Conservation (phyloP, 2,797 vertebrate genomes). For the Urocyon cinereoargenteus region DNA sequence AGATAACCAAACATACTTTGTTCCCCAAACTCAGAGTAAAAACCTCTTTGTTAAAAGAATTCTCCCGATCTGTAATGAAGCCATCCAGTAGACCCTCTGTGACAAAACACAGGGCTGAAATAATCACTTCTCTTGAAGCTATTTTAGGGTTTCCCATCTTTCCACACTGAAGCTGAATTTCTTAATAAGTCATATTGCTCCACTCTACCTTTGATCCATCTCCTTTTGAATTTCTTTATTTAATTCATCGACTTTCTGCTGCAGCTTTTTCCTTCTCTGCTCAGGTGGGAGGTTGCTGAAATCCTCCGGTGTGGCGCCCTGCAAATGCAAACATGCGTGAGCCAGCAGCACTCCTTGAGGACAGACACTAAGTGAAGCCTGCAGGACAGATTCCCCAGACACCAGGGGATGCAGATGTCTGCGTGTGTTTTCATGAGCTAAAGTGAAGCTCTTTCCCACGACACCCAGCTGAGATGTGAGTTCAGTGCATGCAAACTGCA, state of each 20-base stretch:
- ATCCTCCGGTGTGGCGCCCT: slow-evolving; percentile 95
- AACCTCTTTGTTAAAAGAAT: not conserved
- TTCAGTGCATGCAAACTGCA: slow-evolving; percentile 8
- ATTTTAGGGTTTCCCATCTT: not conserved
- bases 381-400: not conserved
- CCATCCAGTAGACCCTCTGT: not conserved
- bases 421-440: not conserved
- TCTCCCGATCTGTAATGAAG: not conserved
- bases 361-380: not conserved
- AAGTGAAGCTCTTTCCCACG: not conserved
- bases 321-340: slow-evolving; percentile 27
- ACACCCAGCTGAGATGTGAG: not conserved
- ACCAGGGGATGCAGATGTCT: not conserved
- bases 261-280: slow-evolving; percentile 96
- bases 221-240: slow-evolving; percentile 96
- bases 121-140: not conserved
- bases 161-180: not conserved
- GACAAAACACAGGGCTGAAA: not conserved
- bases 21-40: not conserved
- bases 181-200: rapidly evolving
- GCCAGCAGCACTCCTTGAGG: not conserved
- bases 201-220: slow-evolving; percentile 93
- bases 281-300: slow-evolving; percentile 97
- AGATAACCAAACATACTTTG: not conserved
- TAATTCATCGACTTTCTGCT: slow-evolving; percentile 94